phyloP scores from a whole-genome alignment of 2,888 invertebrate genomes.

The Pharmacophagus antenor region DNA sequence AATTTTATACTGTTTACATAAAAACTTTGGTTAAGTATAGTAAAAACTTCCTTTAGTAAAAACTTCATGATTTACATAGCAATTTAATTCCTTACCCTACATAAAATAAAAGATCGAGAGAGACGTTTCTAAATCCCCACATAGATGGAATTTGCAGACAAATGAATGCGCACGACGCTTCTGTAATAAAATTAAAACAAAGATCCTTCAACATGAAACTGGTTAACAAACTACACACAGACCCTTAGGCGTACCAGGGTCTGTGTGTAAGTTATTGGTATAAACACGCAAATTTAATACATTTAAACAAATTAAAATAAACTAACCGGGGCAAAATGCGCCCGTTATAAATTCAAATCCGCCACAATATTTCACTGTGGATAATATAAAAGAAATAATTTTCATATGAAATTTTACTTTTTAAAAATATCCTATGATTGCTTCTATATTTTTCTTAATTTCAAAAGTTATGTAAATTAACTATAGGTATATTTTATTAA shows the following conservation, averaged over 20 bases:
- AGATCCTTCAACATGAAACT: slow-evolving; percentile 28
- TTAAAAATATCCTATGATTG: too few relatives aligned
- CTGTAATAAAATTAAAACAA: slow-evolving; percentile 47
- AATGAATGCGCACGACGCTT: slow-evolving; percentile 44
- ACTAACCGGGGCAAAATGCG: background rate
- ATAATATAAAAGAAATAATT: background rate
- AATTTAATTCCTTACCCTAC: slow-evolving; percentile 25
- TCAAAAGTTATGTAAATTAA: background rate
- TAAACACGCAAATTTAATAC: slow-evolving; percentile 1
- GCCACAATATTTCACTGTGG: background rate
- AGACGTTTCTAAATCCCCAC: slow-evolving; percentile 43
- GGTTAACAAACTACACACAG: slow-evolving; percentile 25
- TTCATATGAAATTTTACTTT: background rate
- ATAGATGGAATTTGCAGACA: slow-evolving; percentile 62
- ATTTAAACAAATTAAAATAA: slow-evolving; percentile 19
- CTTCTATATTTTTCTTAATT: too few relatives aligned
- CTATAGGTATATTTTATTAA: too few relatives aligned
- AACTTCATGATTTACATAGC: slow-evolving; percentile 30
- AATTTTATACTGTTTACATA: too few relatives aligned
- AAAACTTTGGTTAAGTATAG: too few relatives aligned
- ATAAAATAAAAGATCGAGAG: too few relatives aligned
- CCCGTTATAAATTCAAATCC: background rate
- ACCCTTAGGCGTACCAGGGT: too few relatives aligned
- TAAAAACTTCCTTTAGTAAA: too few relatives aligned
- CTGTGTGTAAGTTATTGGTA: slow-evolving; percentile 18